Evolutionary conservation across 1,140 invertebrate species (phyloP).

Genomic region (Drosophila tristis): DNA sequence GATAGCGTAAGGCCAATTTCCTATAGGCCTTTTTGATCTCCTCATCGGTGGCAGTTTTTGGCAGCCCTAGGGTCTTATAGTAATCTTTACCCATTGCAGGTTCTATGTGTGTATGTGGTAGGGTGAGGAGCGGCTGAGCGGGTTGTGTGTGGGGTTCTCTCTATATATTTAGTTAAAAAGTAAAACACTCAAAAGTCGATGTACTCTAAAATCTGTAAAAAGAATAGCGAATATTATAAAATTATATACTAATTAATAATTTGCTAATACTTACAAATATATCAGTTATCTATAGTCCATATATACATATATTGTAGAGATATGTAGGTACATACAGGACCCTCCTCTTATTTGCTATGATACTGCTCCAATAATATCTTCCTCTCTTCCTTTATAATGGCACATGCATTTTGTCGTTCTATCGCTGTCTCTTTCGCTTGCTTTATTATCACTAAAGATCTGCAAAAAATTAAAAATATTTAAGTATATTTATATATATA

Average conservation of each 20-base stretch:
- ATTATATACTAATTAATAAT: not conserved
- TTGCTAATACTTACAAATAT: conserved; percentile 24
- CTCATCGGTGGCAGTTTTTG: conserved; percentile 94
- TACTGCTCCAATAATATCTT: conserved; percentile 59
- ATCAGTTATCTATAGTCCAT: conserved; percentile 56
- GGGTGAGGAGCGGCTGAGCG: conserved; percentile 12
- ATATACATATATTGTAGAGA: conserved; percentile 30
- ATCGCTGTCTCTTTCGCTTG: conserved; percentile 40
- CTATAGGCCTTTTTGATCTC: conserved; percentile 99
- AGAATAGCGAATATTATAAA: not conserved
- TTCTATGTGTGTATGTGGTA: conserved; percentile 35
- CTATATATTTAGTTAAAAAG: conserved; percentile 12
- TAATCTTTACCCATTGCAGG: conserved; percentile 97
- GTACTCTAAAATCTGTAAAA: conserved; percentile 45
- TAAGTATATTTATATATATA: conserved; percentile 22
- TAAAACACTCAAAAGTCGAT: conserved; percentile 31
- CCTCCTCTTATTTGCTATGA: conserved; percentile 66
- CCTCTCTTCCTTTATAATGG: conserved; percentile 56
- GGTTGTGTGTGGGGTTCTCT: not conserved
- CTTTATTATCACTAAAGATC: conserved; percentile 49
- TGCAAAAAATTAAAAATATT: conserved; percentile 21
- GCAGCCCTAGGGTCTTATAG: conserved; percentile 96
- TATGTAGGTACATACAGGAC: conserved; percentile 32
- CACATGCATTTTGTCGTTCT: conserved; percentile 70
- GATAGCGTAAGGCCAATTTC: conserved; percentile 98